A percentile compares a stretch with the other conserved stretches of the same genome.
Conservation (phyloP, 2,888 invertebrate species). For the Calameuta pallipes region DNA sequence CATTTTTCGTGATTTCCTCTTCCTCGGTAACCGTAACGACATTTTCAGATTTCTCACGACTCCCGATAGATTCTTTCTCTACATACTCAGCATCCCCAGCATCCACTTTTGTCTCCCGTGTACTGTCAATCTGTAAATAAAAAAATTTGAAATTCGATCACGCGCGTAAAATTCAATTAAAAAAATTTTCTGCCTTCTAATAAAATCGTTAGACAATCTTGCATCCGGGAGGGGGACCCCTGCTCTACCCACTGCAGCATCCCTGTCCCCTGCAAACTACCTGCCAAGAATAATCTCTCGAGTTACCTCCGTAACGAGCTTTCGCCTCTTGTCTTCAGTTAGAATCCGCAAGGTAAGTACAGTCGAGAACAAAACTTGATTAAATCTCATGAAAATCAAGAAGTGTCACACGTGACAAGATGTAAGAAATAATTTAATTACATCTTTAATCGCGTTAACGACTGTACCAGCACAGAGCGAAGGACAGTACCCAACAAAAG, state of each 20-base stretch:
- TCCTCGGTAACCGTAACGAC: too few relatives aligned
- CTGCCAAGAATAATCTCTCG: not conserved
- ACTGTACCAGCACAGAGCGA: not conserved
- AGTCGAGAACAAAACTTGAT: not conserved
- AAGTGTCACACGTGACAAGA: not conserved
- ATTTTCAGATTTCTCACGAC: too few relatives aligned
- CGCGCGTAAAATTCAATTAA: not conserved
- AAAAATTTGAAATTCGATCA: not conserved
- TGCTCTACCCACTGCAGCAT: not conserved
- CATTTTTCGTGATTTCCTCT: too few relatives aligned
- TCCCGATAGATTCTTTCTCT: too few relatives aligned
- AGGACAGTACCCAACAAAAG: not conserved
- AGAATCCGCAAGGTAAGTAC: not conserved
- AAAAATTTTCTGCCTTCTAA: not conserved
- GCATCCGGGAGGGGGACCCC: too few relatives aligned
- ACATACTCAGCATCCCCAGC: too few relatives aligned
- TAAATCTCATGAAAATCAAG: not conserved
- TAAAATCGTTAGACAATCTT: too few relatives aligned
- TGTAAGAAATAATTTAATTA: not conserved
- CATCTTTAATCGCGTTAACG: not conserved
- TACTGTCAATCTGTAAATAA: not conserved
- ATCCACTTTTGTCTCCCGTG: not conserved
- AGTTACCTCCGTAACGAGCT: not conserved
- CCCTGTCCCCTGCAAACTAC: not conserved
- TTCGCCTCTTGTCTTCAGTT: not conserved